Evolutionary conservation across 2,113 vertebrate species (phyloP).

Genomic region (Sander lucioperca): DNA sequence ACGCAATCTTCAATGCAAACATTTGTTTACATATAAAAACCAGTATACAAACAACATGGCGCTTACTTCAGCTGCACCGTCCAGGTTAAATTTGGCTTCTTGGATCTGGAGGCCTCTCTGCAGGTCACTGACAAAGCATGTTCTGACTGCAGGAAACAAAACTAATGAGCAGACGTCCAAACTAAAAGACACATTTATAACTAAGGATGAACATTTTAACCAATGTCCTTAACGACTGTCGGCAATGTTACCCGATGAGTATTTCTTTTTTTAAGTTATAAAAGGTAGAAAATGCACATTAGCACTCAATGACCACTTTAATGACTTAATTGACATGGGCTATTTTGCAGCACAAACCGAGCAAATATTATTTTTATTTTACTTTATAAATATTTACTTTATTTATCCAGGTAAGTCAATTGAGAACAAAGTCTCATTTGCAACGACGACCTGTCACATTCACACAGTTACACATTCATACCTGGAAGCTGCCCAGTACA

Average conservation of each 20-base stretch:
- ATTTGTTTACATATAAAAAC: not conserved
- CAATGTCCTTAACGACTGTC: not conserved
- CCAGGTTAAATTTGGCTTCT: constrained; percentile 95
- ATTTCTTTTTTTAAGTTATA: too few relatives aligned
- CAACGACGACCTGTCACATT: too few relatives aligned
- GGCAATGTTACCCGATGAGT: not conserved
- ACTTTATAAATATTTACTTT: too few relatives aligned
- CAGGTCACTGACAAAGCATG: constrained; percentile 96
- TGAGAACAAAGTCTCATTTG: too few relatives aligned
- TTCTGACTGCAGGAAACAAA: constrained; percentile 86
- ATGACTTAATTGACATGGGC: not conserved
- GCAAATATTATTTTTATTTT: too few relatives aligned
- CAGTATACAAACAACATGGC: not conserved
- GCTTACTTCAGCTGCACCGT: constrained; percentile 91
- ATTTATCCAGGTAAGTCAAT: too few relatives aligned
- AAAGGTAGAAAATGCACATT: not conserved
- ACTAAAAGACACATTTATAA: not conserved
- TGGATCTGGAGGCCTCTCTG: constrained; percentile 96
- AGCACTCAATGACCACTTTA: not conserved
- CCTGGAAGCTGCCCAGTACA: too few relatives aligned
- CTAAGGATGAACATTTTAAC: not conserved
- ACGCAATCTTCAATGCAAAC: not conserved
- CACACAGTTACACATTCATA: too few relatives aligned
- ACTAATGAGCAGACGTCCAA: not conserved
- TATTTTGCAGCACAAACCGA: not conserved